Conservation (phyloP, 2,797 vertebrate species). For the Rousettus madagascariensis region DNA sequence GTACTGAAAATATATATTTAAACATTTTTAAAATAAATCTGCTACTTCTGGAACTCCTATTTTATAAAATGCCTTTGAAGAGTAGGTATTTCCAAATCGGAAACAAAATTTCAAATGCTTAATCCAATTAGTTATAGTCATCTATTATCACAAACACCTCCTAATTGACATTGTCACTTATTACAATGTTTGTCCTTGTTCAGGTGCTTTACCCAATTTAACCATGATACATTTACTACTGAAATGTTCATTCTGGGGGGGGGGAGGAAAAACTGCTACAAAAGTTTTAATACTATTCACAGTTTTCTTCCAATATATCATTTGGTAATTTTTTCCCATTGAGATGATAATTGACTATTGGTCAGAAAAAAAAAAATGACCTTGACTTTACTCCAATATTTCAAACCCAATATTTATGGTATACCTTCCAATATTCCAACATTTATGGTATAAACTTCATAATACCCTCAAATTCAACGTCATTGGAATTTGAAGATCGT, state of each 20-base stretch:
- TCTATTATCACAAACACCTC: background rate
- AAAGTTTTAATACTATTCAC: background rate
- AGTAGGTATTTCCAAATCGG: background rate
- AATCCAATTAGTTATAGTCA: background rate
- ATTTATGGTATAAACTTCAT: background rate
- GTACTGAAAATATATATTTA: slow-evolving; percentile 3
- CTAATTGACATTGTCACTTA: background rate
- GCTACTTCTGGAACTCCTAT: background rate
- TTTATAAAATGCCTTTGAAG: background rate
- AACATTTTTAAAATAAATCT: background rate
- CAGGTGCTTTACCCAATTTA: background rate
- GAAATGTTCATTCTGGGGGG: background rate
- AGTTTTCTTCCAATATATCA: background rate
- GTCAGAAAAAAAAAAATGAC: background rate
- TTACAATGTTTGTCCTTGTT: background rate
- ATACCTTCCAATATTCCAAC: background rate
- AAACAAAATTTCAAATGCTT: background rate
- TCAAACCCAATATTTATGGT: background rate
- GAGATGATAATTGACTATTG: background rate
- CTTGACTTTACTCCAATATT: background rate
- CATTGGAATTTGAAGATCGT: background rate
- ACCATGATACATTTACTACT: background rate
- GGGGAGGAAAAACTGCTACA: background rate
- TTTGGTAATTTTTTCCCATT: background rate
- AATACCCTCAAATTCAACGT: background rate